Evolutionary conservation across 2,888 invertebrate species (phyloP), one percentile per base, ranked within the genome.

Genomic region (Agrilus cyanescens): DNA sequence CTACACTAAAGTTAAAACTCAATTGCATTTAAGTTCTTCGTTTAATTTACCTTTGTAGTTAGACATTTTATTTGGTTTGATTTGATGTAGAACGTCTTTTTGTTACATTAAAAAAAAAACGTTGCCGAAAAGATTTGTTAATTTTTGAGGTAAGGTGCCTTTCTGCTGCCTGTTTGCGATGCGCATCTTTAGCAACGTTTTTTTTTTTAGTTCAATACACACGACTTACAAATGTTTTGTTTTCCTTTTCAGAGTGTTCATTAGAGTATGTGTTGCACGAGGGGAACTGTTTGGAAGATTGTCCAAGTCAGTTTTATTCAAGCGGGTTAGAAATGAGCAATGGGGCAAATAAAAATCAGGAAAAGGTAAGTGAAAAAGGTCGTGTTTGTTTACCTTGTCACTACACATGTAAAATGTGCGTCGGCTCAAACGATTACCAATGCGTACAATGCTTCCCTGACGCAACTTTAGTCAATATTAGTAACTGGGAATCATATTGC

Each of bases 321-420:
- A 58, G 54, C 37, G 47, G 44, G 31, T 50, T 58, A 41, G 58
- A 53, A 36, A 43, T 44, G 4, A 38, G 32, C 12, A 51, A 15
- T 18, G 20, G 20, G 20, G 12, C 37, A 20, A 13, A 48, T 32
- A 43, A 37, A 29, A 46, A 49, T 20, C 47, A 45, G 12, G 56
- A 57, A 50, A 52, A 55, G 40, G 45, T 38, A 36, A 46, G 20
- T 37, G 8, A 31, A 5, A 33, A 38, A 30, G 47, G 45, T 35
- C 50, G 43, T 20, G 39, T 46, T 40, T 85, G 85, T 57, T 64
- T 75, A 2, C 66, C 70, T 25, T 86, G 86, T 59, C 85, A 86
- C 65, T 85, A 85, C 61, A 74, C 79, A n/a, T 86, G 86, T 60
- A 71, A 72, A 44, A 70, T 71, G 8, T 86, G 86, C 57, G 63